Evolutionary conservation across 2,797 vertebrate genomes (phyloP).

Genomic region (Pseudomugil tenellus): DNA sequence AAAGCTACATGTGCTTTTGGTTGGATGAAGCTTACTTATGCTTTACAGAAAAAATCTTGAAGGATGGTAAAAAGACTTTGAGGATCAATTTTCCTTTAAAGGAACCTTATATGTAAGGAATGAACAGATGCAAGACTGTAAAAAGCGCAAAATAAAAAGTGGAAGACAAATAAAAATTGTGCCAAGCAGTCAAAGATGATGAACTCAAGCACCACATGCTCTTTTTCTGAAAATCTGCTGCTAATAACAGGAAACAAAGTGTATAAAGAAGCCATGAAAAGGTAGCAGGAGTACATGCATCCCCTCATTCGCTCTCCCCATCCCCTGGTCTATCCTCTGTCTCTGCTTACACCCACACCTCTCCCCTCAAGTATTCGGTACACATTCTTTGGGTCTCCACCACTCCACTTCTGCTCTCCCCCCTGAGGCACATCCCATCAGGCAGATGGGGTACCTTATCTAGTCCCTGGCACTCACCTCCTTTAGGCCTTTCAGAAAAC

Average conservation of each 20-base stretch:
- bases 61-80: conserved; percentile 32
- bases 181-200: not conserved
- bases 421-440: conserved; percentile 56
- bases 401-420: conserved; percentile 20
- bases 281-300: conserved; percentile 4
- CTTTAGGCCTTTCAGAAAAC: conserved; percentile 75
- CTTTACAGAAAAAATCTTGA: conserved; percentile 27
- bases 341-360: conserved; percentile 19
- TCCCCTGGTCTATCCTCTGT: not conserved
- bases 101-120: not conserved
- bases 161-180: not conserved
- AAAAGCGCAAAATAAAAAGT: conserved; percentile 3
- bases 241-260: not conserved
- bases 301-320: not conserved
- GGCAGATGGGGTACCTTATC: conserved; percentile 72
- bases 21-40: conserved; percentile 39
- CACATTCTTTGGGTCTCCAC: conserved; percentile 41
- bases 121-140: not conserved
- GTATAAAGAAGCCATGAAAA: conserved; percentile 5
- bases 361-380: conserved; percentile 40
- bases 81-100: conserved; percentile 1
- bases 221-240: not conserved
- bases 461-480: conserved; percentile 63
- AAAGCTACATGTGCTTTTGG: conserved; percentile 39
- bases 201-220: not conserved